Evolutionary conservation across 2,888 invertebrate species (phyloP).

Genomic region (Sinelater perroti): DNA sequence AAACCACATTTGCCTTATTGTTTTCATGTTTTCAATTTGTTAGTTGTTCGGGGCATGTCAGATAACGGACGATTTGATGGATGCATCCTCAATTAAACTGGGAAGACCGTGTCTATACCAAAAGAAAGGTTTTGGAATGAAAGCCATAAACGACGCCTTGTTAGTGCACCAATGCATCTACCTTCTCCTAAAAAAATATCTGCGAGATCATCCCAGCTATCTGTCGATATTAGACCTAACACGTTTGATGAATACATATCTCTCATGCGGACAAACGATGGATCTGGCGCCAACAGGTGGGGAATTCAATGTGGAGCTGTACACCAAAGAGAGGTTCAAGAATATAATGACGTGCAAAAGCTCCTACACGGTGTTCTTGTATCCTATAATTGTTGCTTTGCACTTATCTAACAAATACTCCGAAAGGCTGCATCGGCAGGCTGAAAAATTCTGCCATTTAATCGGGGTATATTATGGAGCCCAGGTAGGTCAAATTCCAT

Average conservation of each 20-base stretch:
- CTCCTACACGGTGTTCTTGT: background rate
- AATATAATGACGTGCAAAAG: background rate
- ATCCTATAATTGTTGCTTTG: background rate
- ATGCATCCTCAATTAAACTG: background rate
- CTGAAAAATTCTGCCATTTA: background rate
- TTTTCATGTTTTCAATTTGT: background rate
- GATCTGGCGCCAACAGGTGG: background rate
- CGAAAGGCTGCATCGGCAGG: background rate
- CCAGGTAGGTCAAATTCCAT: background rate
- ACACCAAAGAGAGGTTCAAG: background rate
- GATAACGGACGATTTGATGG: background rate
- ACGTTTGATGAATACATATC: background rate
- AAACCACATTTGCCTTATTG: too few species aligned
- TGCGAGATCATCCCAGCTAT: background rate
- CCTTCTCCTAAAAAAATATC: background rate
- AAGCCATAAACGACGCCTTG: constrained; percentile 1
- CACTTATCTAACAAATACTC: background rate
- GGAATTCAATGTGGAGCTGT: background rate
- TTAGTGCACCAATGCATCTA: background rate
- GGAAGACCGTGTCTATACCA: background rate
- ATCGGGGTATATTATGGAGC: background rate
- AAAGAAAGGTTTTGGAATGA: background rate
- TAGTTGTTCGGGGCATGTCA: background rate
- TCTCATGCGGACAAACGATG: background rate
- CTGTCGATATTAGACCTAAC: background rate